A percentile compares a stretch with the other conserved stretches of the same genome.
These are phyloP conservation scores for Coremacera marginata DNA, from an alignment of 2,888 invertebrate species.

Conservation along the genomic window DNA sequence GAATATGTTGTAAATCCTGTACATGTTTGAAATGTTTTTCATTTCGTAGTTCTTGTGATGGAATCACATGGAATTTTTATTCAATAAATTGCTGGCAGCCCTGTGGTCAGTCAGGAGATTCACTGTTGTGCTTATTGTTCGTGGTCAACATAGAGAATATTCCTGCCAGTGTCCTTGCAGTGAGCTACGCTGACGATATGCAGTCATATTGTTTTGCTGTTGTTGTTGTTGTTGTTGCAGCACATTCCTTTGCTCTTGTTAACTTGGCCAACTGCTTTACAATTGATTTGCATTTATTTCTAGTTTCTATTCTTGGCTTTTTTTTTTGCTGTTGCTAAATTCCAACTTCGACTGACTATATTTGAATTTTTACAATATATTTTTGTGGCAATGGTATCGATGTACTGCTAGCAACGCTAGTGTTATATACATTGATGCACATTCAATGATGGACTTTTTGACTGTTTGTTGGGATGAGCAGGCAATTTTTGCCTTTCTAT, in stretches of 20 bases:
- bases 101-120: not conserved
- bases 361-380: too few species aligned
- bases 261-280: slow-evolving; percentile 18
- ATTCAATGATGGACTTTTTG: too few species aligned
- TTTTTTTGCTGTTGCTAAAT: not conserved
- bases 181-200: not conserved
- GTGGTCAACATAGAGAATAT: not conserved
- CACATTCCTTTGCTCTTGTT: not conserved
- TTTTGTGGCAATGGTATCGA: too few species aligned
- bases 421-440: too few species aligned
- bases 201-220: not conserved
- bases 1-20: not conserved
- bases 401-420: too few species aligned
- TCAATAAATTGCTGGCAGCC: slow-evolving; percentile 9
- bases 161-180: not conserved
- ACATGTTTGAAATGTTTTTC: slow-evolving; percentile 7
- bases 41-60: slow-evolving; percentile 7
- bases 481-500: too few species aligned
- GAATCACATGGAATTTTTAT: slow-evolving; percentile 10
- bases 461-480: too few species aligned
- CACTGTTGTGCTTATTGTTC: not conserved
- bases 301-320: not conserved
- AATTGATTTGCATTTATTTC: slow-evolving; percentile 28
- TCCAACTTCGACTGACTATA: too few species aligned
- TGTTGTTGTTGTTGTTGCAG: not conserved